Evolutionary conservation across 2,888 invertebrate species (phyloP).

Genomic region (Beris chalybata): DNA sequence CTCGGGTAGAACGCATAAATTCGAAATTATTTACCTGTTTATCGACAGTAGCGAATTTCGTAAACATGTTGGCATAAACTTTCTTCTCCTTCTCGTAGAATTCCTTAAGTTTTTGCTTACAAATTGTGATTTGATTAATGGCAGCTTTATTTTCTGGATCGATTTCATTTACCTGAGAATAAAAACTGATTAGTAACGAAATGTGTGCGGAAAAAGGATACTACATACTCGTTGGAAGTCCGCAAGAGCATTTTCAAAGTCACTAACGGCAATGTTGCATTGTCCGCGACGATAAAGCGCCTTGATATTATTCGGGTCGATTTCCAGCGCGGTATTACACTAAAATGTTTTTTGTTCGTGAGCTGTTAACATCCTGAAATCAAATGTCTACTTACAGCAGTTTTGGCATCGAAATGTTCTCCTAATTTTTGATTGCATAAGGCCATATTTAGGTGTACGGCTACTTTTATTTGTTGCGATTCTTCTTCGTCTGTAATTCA

Average conservation of each 20-base stretch:
- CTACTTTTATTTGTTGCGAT: constrained; percentile 63
- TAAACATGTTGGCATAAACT: constrained; percentile 93
- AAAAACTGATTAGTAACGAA: neutral
- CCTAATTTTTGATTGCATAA: constrained; percentile 75
- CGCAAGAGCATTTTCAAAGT: constrained; percentile 73
- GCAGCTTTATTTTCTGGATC: constrained; percentile 92
- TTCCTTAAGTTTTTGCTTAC: constrained; percentile 73
- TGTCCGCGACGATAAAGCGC: constrained; percentile 86
- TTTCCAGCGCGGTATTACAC: constrained; percentile 73
- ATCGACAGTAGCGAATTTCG: constrained; percentile 83
- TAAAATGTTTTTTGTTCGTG: constrained; percentile 33
- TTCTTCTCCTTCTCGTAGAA: constrained; percentile 80
- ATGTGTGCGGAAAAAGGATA: too few relatives aligned
- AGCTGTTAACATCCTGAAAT: too few relatives aligned
- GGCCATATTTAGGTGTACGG: constrained; percentile 78
- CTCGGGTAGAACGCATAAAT: too few relatives aligned
- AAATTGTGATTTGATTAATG: constrained; percentile 70
- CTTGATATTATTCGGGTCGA: constrained; percentile 80
- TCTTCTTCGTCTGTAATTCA: constrained; percentile 54
- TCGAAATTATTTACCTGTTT: constrained; percentile 63
- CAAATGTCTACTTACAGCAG: constrained; percentile 57
- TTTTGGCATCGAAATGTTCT: constrained; percentile 68
- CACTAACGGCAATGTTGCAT: constrained; percentile 73
- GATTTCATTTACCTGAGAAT: constrained; percentile 63
- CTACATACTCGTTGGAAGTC: constrained; percentile 68